Evolutionary conservation across 2,888 invertebrate species (phyloP).

Genomic region (Leistus spinibarbis): DNA sequence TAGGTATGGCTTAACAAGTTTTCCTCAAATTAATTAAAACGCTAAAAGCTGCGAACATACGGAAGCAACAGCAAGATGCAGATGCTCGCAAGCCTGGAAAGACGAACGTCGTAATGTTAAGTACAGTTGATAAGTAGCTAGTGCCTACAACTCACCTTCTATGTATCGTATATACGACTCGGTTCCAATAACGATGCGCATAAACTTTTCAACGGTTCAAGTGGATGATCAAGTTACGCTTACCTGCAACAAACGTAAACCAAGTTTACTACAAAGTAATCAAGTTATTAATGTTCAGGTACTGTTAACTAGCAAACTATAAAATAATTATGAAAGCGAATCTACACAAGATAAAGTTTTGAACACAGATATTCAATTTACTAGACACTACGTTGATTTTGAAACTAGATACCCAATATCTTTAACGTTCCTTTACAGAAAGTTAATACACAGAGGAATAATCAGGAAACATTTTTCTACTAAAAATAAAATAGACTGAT

Average conservation of each 20-base stretch:
- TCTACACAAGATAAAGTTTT: no score
- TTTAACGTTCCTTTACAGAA: no score
- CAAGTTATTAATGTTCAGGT: no score
- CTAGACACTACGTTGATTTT: no score
- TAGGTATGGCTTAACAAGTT: slow-evolving; percentile 1
- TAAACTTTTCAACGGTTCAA: background rate
- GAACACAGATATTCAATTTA: no score
- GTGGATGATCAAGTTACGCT: background rate
- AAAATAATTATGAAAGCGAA: no score
- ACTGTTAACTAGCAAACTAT: no score
- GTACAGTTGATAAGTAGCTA: slow-evolving; percentile 13
- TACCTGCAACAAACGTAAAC: slow-evolving; percentile 7
- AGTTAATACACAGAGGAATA: no score
- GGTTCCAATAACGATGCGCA: background rate
- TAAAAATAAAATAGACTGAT: no score
- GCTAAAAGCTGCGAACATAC: background rate
- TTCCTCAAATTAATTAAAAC: slow-evolving; percentile 13
- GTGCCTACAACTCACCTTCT: background rate
- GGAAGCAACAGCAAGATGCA: background rate
- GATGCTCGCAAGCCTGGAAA: background rate
- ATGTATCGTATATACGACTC: no score
- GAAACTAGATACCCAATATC: no score
- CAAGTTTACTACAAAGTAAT: background rate
- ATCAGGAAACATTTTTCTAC: no score
- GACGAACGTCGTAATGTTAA: background rate